phyloP scores from a whole-genome alignment of 1,140 invertebrate genomes.

The Bombus balteatus region DNA sequence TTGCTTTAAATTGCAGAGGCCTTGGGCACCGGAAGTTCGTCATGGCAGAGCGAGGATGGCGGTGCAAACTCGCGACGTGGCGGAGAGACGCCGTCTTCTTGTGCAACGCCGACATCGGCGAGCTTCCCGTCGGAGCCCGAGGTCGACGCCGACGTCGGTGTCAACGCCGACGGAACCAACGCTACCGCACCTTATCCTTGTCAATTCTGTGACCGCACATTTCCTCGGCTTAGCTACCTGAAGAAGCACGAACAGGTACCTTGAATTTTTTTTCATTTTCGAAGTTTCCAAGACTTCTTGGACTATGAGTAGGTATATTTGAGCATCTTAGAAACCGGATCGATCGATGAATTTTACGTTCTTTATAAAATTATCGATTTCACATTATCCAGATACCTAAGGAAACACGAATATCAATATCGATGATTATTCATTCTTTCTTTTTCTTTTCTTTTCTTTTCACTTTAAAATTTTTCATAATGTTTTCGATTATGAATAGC shows the following conservation, averaged over 20 bases:
- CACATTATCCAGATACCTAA: too few species aligned
- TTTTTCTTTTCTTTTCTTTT: too few species aligned
- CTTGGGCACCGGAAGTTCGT: constrained; percentile 85
- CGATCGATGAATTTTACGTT: too few species aligned
- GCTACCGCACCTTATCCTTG: constrained; percentile 92
- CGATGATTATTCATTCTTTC: too few species aligned
- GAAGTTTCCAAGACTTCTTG: too few species aligned
- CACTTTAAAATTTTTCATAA: too few species aligned
- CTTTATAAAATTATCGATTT: too few species aligned
- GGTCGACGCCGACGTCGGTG: constrained; percentile 77
- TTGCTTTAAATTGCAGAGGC: constrained; percentile 82
- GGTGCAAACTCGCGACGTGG: constrained; percentile 84
- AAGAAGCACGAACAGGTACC: constrained; percentile 96
- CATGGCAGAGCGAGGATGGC: constrained; percentile 86
- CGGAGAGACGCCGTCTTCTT: constrained; percentile 84
- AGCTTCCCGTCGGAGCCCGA: constrained; percentile 83
- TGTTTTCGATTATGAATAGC: too few species aligned
- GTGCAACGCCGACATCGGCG: constrained; percentile 85
- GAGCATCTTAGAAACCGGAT: too few species aligned
- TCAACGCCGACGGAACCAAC: constrained; percentile 83
- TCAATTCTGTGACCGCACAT: constrained; percentile 95
- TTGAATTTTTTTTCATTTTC: too few species aligned
- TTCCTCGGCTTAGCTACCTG: constrained; percentile 92
- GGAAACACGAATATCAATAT: too few species aligned
- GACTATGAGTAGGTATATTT: too few species aligned